phyloP scores from a whole-genome alignment of 1,140 invertebrate genomes.

The Philopotamus ludificatus region DNA sequence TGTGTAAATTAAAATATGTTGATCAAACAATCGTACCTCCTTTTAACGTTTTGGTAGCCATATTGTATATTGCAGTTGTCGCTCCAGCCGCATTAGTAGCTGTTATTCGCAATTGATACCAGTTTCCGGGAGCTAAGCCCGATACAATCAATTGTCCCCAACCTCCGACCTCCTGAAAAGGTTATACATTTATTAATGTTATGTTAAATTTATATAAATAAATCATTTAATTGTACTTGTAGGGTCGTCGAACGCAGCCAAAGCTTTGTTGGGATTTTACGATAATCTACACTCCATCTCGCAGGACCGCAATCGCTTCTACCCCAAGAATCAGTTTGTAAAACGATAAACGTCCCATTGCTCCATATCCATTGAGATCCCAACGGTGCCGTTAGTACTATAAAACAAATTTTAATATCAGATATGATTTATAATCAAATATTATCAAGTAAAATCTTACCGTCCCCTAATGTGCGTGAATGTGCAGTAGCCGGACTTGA shows the following conservation, averaged over 20 bases:
- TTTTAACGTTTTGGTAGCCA: constrained; percentile 75
- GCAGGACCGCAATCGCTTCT: constrained; percentile 53
- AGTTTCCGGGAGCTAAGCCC: constrained; percentile 71
- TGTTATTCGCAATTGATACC: constrained; percentile 75
- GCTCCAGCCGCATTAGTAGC: constrained; percentile 80
- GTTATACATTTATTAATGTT: constrained; percentile 44
- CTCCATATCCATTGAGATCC: constrained; percentile 55
- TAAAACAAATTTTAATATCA: constrained; percentile 15
- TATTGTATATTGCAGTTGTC: constrained; percentile 69
- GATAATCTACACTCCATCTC: constrained; percentile 51
- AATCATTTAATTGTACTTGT: constrained; percentile 44
- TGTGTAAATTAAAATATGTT: background rate
- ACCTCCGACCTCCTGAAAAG: constrained; percentile 52
- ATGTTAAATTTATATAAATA: constrained; percentile 43
- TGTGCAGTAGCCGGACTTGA: constrained; percentile 30
- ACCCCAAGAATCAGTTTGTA: constrained; percentile 53
- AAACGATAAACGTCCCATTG: constrained; percentile 50
- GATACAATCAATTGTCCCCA: constrained; percentile 53
- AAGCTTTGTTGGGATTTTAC: constrained; percentile 46
- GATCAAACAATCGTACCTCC: constrained; percentile 68
- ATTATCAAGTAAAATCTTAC: constrained; percentile 13
- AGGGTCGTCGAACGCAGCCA: constrained; percentile 49
- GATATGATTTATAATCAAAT: background rate
- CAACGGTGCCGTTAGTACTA: constrained; percentile 51
- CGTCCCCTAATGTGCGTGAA: constrained; percentile 31